Percentiles rank a stretch among this genome's conserved stretches.
These are phyloP conservation scores for Epirrhoe alternata DNA, from an alignment of 2,888 invertebrate genomes.

Conservation along the genomic window DNA sequence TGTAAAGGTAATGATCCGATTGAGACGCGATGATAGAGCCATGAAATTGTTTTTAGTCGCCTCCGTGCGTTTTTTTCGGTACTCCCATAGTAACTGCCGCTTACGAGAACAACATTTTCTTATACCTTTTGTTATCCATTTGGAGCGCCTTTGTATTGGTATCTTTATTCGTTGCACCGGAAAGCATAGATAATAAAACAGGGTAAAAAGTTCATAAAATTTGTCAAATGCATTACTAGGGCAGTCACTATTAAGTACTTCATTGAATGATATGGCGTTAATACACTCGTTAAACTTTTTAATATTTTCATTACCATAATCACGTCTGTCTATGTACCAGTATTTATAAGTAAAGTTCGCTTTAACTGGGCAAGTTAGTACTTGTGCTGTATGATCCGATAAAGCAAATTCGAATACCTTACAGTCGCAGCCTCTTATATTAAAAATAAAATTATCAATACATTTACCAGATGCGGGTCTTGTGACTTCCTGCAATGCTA, in stretches of 20 bases:
- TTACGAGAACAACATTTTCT: background rate
- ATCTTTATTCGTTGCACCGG: background rate
- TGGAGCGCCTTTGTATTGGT: background rate
- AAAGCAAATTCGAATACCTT: background rate
- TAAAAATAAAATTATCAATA: background rate
- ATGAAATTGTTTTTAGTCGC: too few relatives aligned
- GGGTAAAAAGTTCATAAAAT: too few relatives aligned
- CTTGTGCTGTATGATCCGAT: background rate
- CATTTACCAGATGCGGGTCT: background rate
- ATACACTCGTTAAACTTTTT: background rate
- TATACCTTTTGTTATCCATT: background rate
- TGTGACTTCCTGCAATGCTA: slow-evolving; percentile 21
- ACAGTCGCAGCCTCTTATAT: background rate
- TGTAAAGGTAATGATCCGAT: too few relatives aligned
- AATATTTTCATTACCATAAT: too few relatives aligned
- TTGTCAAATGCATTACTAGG: background rate
- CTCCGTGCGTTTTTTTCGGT: background rate
- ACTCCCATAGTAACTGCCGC: background rate
- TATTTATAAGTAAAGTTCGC: background rate
- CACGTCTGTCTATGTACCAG: background rate
- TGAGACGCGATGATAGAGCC: too few relatives aligned
- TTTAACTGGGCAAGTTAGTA: background rate
- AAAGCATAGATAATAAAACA: too few relatives aligned
- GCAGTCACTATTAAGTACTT: background rate
- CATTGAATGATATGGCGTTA: background rate